Evolutionary conservation across 2,797 vertebrate species (phyloP), one percentile per base, ranked within the genome.

Genomic region (Channa striata): DNA sequence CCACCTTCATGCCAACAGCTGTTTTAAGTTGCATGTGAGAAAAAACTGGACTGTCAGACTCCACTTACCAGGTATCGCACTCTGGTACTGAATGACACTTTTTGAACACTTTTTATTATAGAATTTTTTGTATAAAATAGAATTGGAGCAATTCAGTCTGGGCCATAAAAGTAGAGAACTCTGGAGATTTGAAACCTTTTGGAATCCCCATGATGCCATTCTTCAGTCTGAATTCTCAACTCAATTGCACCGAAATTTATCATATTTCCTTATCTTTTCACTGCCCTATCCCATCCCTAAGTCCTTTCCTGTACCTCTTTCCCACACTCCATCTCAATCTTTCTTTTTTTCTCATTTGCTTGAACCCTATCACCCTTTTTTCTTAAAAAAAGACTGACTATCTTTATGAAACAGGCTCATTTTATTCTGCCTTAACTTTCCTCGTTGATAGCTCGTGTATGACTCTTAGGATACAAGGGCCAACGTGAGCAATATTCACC

Each of bases 231-330:
- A 83, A 72, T 65, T 52, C 60, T 54, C 34, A 23, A 52, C 60
- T 75, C 57, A 36, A 62, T 79, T 80, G 81, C 60, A 75, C 54
- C 72, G 80, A 66, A 72, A 72, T 56, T 61, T 77, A 78, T 78
- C 68, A 71, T 56, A 65, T 66, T 70, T 54, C 65, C 42, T 81
- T 23, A 83, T 82, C 71, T 73, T 40, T 68, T 52, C 69, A 57
- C 49, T 79, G 66, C 67, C 50, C 59, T 4, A 4, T 50, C 39
- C 59, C 25, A 70, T 64, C 48, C 56, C 57, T 51, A 44, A 85
- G 59, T 49, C 52, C 34, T 59, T 66, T 67, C 54, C 57, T 9
- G 2, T 59, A 61, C 52, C 43, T 72, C 39, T 40, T 47, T 72
- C 52, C 25, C 13, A 2, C 42, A 49, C 63, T 72, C 62, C 25